A percentile compares a stretch with the other conserved stretches of the same genome.
These are phyloP conservation scores for Trichonephila clavipes DNA, from an alignment of 1,140 invertebrate species.

Conservation along the genomic window DNA sequence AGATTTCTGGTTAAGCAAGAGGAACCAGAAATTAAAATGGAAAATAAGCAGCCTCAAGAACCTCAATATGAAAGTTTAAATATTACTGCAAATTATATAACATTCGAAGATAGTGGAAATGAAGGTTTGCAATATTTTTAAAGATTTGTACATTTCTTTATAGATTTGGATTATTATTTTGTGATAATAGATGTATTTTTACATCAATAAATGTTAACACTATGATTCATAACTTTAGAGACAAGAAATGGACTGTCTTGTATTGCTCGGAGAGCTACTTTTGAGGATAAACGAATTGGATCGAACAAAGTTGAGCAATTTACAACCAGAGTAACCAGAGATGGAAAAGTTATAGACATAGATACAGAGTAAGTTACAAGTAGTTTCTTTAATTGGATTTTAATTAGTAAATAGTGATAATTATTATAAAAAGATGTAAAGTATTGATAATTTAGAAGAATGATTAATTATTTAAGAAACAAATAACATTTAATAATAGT, in stretches of 20 bases:
- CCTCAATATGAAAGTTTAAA: slow-evolving; percentile 89
- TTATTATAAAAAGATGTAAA: no score
- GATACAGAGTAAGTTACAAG: slow-evolving; percentile 83
- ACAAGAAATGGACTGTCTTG: slow-evolving; percentile 86
- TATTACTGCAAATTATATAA: slow-evolving; percentile 81
- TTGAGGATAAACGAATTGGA: slow-evolving; percentile 87
- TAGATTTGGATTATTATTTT: no score
- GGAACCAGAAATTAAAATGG: slow-evolving; percentile 86
- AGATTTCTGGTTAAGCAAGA: slow-evolving; percentile 92
- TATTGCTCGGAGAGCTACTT: slow-evolving; percentile 90
- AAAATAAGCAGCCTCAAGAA: slow-evolving; percentile 87
- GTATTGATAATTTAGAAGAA: no score
- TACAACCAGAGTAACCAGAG: slow-evolving; percentile 93
- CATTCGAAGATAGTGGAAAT: slow-evolving; percentile 52
- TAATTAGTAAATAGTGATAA: no score
- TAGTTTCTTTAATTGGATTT: no score
- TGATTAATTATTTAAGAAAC: no score
- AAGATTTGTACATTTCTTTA: not conserved
- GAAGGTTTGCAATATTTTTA: not conserved
- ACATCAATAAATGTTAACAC: not conserved
- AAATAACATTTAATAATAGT: no score
- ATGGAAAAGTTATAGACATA: slow-evolving; percentile 90
- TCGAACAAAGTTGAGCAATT: slow-evolving; percentile 88
- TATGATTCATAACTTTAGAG: slow-evolving; percentile 13
- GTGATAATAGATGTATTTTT: no score